A percentile compares a stretch with the other conserved stretches of the same genome.
Evolutionary conservation across 2,797 vertebrate species (phyloP).

Genomic region (Urophycis tenuis): DNA sequence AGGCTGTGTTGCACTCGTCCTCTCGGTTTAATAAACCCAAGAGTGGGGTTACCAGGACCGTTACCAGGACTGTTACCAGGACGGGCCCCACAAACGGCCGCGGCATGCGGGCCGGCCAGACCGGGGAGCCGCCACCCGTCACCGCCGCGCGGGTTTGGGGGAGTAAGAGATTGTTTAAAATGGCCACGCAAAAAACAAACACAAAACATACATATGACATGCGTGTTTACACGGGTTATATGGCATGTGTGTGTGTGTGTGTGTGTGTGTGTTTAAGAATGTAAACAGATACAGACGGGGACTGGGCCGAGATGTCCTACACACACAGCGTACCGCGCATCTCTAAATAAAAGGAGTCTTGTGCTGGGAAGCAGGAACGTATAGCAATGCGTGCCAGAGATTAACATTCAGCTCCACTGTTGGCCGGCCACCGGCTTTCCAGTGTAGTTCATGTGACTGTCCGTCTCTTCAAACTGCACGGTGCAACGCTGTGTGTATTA

Average conservation of each 20-base stretch:
- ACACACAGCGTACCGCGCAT: background rate
- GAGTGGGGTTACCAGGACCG: background rate
- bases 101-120: background rate
- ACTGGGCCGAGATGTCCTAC: background rate
- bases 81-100: background rate
- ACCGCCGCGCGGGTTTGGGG: background rate
- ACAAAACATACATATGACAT: too few relatives aligned
- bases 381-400: background rate
- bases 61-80: background rate
- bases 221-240: too few relatives aligned
- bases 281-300: background rate
- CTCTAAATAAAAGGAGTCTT: background rate
- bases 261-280: background rate
- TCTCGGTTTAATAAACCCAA: background rate
- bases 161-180: background rate
- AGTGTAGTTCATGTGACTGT: background rate
- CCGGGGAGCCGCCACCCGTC: background rate
- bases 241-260: background rate
- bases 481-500: background rate
- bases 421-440: background rate
- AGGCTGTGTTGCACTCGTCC: background rate
- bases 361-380: background rate
- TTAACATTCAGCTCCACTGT: background rate
- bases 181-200: background rate
- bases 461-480: background rate